Evolutionary conservation across 2,797 vertebrate species (phyloP).

Genomic region (Chloroceryle inda): DNA sequence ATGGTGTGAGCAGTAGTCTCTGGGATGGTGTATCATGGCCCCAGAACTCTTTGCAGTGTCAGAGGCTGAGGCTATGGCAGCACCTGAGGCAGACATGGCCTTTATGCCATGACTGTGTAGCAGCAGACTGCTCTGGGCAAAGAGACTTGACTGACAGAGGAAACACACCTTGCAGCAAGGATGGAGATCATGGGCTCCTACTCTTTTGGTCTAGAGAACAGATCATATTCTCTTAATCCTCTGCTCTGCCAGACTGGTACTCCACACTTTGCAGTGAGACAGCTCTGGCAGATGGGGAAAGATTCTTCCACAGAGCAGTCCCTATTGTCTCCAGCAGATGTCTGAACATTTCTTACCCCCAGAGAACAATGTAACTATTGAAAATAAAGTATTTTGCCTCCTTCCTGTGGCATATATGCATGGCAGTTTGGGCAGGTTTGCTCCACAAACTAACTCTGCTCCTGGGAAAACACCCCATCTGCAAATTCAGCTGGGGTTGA

Average conservation of each 20-base stretch:
- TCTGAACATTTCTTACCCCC: background rate
- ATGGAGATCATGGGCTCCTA: background rate
- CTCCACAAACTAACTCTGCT: background rate
- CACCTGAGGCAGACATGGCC: too few species aligned
- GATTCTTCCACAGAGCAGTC: background rate
- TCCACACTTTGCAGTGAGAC: accelerated
- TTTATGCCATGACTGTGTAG: too few species aligned
- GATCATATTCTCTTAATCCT: background rate
- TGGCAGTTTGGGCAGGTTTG: background rate
- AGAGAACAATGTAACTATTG: background rate
- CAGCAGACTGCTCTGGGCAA: background rate
- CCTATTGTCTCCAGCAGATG: background rate
- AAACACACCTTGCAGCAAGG: background rate
- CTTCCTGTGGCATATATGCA: background rate
- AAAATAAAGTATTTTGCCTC: background rate
- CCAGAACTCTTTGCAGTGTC: background rate
- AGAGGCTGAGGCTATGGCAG: background rate
- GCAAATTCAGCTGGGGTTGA: background rate
- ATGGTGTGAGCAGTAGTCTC: background rate
- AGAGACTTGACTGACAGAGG: background rate
- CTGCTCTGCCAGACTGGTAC: background rate
- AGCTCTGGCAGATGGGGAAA: background rate
- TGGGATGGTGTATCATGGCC: background rate
- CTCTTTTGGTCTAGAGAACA: background rate
- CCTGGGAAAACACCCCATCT: background rate